A percentile compares a stretch with the other conserved stretches of the same genome.
phyloP scores from a whole-genome alignment of 2,888 invertebrate species.

The Melanargia galathea region DNA sequence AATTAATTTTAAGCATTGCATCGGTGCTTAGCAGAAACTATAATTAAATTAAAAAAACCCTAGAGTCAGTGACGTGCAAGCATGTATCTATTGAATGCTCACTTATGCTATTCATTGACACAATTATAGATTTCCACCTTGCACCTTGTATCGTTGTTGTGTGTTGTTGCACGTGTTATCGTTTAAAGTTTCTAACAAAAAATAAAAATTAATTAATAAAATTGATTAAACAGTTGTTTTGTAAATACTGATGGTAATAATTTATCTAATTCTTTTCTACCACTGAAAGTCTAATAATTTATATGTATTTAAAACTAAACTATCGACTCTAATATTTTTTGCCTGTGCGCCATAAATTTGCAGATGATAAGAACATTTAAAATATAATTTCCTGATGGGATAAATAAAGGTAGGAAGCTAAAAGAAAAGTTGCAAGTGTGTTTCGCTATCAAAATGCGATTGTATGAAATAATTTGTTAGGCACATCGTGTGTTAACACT shows the following conservation, averaged over 20 bases:
- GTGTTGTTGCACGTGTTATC: no score
- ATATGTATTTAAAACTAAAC: neutral
- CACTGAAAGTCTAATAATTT: neutral
- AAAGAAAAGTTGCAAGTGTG: neutral
- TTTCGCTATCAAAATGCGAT: neutral
- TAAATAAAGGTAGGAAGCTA: neutral
- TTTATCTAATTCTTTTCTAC: neutral
- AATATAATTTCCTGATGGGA: neutral
- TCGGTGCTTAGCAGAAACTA: neutral
- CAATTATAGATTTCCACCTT: no score
- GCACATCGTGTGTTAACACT: slow-evolving; percentile 28
- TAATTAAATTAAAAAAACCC: neutral
- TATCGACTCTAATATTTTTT: no score
- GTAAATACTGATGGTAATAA: slow-evolving; percentile 3
- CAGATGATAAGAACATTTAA: neutral
- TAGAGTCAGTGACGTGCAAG: neutral
- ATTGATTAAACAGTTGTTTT: neutral
- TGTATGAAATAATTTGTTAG: slow-evolving; percentile 12
- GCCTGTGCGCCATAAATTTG: no score
- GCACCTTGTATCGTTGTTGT: no score
- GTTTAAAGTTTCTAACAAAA: neutral
- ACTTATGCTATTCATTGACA: neutral
- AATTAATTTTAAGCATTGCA: slow-evolving; percentile 1
- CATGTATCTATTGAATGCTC: no score
- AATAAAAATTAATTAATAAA: neutral